Base-by-base conservation (phyloP, 2,888 invertebrate genomes). In the Drosophila meridiana region DNA sequence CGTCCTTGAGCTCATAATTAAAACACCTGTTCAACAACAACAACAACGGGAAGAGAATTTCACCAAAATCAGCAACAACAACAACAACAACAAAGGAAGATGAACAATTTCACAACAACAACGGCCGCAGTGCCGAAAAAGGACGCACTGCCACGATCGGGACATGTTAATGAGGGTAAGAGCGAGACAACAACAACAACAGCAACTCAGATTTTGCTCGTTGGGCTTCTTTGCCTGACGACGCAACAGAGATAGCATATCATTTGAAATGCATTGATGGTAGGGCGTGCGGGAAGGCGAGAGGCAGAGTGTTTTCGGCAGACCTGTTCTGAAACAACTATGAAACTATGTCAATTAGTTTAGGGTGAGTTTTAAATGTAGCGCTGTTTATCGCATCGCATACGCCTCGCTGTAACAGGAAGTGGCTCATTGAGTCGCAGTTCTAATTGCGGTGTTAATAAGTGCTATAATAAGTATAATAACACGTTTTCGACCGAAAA, bases 141-240 rank as follows among this genome's bases (percentile, higher is more conserved):
- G 62, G 95, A 95, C 91, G 93, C 94, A 61, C 90, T 95, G 91
- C 95, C 96, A 45, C 95, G 95, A 92, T 94, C 94, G 82, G 96
- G 96, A 75, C 94, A 95, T 91, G 96, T 96, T 60, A 96, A 94
- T 90, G 95, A 84, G 87, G 84, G 84, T 90, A 86, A 84, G 82
- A 40, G 30, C 30, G 53, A 64, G 69, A 47, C 43, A 56, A 20
- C 55, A 48, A 52, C 45, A 58, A 57, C 26, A 52, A 14, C 47
- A 43, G 45, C 32, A 52, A 32, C 67, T 57, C 60, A 50, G 60
- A 50, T 60, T 48, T 40, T 56, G 61, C 58, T 60, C 63, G 47
- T 61, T 75, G 48, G 47, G 59, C 57, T 58, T 75, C 57, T 47
- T 53, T 70, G 76, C 53, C 63, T 71, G 60, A 80, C 38, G 60